Evolutionary conservation across 2,888 invertebrate genomes (phyloP).

Genomic region (Oligia fasciuncula): DNA sequence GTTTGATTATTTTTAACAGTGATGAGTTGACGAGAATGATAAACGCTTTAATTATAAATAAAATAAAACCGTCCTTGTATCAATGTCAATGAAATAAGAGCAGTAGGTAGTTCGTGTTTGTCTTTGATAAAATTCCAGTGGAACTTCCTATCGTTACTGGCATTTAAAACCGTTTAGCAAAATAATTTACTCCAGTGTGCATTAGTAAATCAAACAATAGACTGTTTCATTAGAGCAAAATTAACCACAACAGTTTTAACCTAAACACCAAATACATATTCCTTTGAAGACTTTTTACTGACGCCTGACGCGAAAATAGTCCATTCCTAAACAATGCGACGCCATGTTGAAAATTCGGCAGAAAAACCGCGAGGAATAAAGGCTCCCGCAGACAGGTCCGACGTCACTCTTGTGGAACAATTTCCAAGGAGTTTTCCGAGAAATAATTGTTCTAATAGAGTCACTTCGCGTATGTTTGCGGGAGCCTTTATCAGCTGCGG

Average conservation of each 20-base stretch:
- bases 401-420: background rate
- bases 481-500: conserved; percentile 16
- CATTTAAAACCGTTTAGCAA: conserved; percentile 1
- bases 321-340: conserved; percentile 41
- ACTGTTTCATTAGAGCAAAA: conserved; percentile 18
- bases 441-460: background rate
- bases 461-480: background rate
- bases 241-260: conserved; percentile 17
- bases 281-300: conserved; percentile 34
- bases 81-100: background rate
- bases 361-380: conserved; percentile 16
- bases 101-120: no score
- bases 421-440: background rate
- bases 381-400: background rate
- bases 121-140: background rate
- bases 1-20: background rate
- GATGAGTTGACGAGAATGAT: background rate
- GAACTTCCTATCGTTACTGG: background rate
- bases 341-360: conserved; percentile 26
- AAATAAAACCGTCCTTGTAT: background rate
- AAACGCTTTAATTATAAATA: background rate
- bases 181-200: conserved; percentile 18
- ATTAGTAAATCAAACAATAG: conserved; percentile 38
- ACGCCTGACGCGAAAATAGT: conserved; percentile 31
- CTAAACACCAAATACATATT: conserved; percentile 22